Percentiles rank a stretch among this genome's conserved stretches.
phyloP scores from a whole-genome alignment of 2,797 vertebrate genomes.

The Australoheros facetus region DNA sequence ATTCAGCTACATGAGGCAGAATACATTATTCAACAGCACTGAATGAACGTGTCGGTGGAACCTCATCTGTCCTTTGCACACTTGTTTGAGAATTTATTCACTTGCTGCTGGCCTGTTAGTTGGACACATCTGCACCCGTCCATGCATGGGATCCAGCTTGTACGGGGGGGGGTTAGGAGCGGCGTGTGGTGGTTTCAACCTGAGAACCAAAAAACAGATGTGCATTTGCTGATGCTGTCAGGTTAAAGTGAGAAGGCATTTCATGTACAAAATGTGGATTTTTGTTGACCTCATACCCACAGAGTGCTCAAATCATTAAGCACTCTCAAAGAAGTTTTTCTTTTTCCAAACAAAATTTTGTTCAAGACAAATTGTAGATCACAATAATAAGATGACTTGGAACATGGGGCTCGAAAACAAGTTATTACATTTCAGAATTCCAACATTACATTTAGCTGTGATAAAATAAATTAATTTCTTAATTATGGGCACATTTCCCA shows the following conservation, averaged over 20 bases:
- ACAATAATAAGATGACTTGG: slow-evolving; percentile 6
- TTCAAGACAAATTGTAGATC: background rate
- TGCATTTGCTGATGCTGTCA: slow-evolving; percentile 17
- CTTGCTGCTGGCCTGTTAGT: slow-evolving; percentile 19
- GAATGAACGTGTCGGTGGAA: slow-evolving; percentile 44
- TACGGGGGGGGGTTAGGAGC: background rate
- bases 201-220: slow-evolving; percentile 27
- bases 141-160: slow-evolving; percentile 3
- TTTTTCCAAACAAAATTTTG: background rate
- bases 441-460: slow-evolving; percentile 34
- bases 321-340: background rate
- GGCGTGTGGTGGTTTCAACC: background rate
- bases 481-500: slow-evolving; percentile 32
- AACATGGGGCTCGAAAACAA: slow-evolving; percentile 15
- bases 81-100: slow-evolving; percentile 66
- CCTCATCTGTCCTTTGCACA: slow-evolving; percentile 23
- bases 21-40: slow-evolving; percentile 52
- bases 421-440: slow-evolving; percentile 31
- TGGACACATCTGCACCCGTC: slow-evolving; percentile 27
- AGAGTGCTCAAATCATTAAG: slow-evolving; percentile 21
- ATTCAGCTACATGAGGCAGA: slow-evolving; percentile 34
- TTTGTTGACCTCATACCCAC: slow-evolving; percentile 17
- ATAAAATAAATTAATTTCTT: slow-evolving; percentile 52
- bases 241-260: slow-evolving; percentile 37
- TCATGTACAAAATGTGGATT: slow-evolving; percentile 37